These are phyloP conservation scores for Mechanitis mazaeus DNA, from an alignment of 2,888 invertebrate species.

Conservation along the genomic window DNA sequence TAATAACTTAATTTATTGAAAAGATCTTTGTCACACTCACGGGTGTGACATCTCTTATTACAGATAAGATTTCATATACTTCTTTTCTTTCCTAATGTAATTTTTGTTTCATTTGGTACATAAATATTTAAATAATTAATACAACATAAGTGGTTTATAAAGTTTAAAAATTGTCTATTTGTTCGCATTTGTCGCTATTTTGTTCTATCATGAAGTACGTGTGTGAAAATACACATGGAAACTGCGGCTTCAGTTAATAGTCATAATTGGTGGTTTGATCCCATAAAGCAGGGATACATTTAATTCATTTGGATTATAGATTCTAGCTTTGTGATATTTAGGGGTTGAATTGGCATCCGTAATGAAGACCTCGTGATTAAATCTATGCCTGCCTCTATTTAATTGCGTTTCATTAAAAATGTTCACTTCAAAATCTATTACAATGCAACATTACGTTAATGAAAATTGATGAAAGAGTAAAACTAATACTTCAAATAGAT, in stretches of 20 bases:
- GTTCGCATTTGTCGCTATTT: slow-evolving; percentile 4
- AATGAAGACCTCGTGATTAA: slow-evolving; percentile 4
- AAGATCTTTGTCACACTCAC: too few relatives aligned
- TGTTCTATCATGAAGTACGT: slow-evolving; percentile 20
- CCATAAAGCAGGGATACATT: slow-evolving; percentile 28
- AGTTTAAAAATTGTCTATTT: too few relatives aligned
- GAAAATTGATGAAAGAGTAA: too few relatives aligned
- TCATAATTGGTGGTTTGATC: slow-evolving; percentile 31
- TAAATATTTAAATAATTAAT: too few relatives aligned
- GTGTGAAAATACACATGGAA: slow-evolving; percentile 18
- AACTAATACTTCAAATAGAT: too few relatives aligned
- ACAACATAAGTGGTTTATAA: too few relatives aligned
- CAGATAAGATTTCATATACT: too few relatives aligned
- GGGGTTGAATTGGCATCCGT: not conserved
- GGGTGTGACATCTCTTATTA: too few relatives aligned
- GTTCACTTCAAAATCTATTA: not conserved
- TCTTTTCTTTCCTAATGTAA: too few relatives aligned
- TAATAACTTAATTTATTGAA: too few relatives aligned
- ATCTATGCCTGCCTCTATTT: slow-evolving; percentile 3
- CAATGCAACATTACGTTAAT: too few relatives aligned
- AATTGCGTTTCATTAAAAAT: slow-evolving; percentile 5
- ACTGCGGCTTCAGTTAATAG: slow-evolving; percentile 29
- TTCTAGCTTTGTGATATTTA: slow-evolving; percentile 2
- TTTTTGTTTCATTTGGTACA: too few relatives aligned
- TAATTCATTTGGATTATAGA: slow-evolving; percentile 26